Evolutionary conservation across 2,888 invertebrate genomes (phyloP), one percentile per base, ranked within the genome.

Genomic region (Eulithis prunata): DNA sequence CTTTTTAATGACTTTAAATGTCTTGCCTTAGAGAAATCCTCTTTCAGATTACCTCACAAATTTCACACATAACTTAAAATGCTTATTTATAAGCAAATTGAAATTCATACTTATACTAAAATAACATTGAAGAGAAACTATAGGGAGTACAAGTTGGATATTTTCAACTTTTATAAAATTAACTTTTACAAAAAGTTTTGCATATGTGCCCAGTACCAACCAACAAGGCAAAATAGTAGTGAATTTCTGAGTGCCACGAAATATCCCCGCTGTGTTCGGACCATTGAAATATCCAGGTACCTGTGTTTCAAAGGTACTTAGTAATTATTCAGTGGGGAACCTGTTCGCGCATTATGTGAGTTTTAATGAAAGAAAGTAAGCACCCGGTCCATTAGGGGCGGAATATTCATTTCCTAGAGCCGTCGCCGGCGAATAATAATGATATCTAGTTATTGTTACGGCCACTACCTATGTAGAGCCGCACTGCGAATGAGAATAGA

Each of bases 321-420:
- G 78, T 78, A 82, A 85, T 84, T 86, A 86, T 83, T 84, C 83
- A 80, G 70, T 62, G 61, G 66, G 78, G 78, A 72, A 51, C 75
- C 74, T 71, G 77, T 75, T 75, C 76, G 71, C 71, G 80, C 78
- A 81, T 84, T 82, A 84, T 83, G 84, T 82, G 82, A 84, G 83
- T 86, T 84, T 82, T 85, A 85, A 85, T 85, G 84, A 85, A 85
- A 84, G 84, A 85, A 85, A 82, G 80, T 82, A 82, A 71, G 69
- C 64, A 69, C 69, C 60, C 78, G 76, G 77, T 81, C 82, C 81
- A 84, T 86, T 85, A 82, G 77, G 72, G 74, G 79, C 63, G 79
- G 83, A 86, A 86, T 85, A 86, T 85, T 86, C 85, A 85, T 85
- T 85, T 77, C 75, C 76, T 75, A 64, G 76, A 72, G 61, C 71